Base-by-base conservation (phyloP, 2,113 vertebrate genomes). In the Apeltes quadracus region DNA sequence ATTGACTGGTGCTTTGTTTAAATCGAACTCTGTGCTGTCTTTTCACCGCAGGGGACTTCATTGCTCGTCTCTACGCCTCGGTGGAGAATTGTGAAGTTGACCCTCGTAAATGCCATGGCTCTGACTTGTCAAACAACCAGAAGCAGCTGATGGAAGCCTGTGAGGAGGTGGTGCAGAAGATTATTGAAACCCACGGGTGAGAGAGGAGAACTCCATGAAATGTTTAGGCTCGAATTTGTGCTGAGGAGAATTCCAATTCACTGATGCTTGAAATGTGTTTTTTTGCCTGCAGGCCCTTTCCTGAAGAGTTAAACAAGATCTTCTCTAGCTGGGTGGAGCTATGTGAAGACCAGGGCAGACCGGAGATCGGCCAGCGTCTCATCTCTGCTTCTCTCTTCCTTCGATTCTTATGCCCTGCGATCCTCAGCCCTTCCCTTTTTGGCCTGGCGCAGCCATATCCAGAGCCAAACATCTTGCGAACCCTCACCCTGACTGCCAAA, bases 381-480 rank as follows among this genome's bases (percentile, higher is more conserved):
- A 95, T 99, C 70, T 95, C 96, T 0, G 94, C 97, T 16, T 98
- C 96, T 13, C 94, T 99, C 64, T 99, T 99, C 87, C 90, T 99
- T 59, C 85, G 97, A 2, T 97, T 99, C 87, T 90, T 99, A 9
- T 99, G 97, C 57, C 97, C 97, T 0, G 97, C 97, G 54, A 87
- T 97, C 76, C 94, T 99, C 84, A 95, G 96, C 41, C 97, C 97
- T 1, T 97, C 96, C 75, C 95, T 99, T 72, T 99, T 99, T 2
- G 95, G 95, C 68, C 92, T 99, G 14, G 92, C 92, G 3, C 95
- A 96, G 68, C 90, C 97, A 13, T 97, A 97, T 29, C 97, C 97
- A 0, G 93, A 94, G 0, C 88, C 96, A 3, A 87, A 91, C 84
- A 95, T 93, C 0, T 93, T 97, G 41, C 95, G 97, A 0, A 92